Evolutionary conservation across 2,797 vertebrate genomes (phyloP), one percentile per base, ranked within the genome.

Genomic region (Harpagifer antarcticus): DNA sequence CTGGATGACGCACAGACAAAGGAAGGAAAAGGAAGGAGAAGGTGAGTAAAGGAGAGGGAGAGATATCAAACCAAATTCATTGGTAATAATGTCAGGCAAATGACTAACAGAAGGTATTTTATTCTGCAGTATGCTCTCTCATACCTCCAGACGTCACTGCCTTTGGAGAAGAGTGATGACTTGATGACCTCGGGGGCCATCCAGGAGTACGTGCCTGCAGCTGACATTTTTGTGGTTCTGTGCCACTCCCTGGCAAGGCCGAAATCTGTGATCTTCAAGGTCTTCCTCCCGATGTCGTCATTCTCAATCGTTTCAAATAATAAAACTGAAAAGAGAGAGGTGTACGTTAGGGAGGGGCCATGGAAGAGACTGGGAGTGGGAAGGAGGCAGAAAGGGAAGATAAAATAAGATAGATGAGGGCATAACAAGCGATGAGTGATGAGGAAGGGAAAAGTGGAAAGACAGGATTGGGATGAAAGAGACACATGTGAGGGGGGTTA

Each of bases 171-270:
- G 68, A 98, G 89, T 2, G 97, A 99, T 0, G 96, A 97, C 88
- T 97, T 98, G 91, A 99, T 99, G 89, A 99, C 97, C 87, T 99
- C 98, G 0, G 98, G 98, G 37, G 98, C 98, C 98, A 99, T 99
- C 98, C 98, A 99, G 1, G 98, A 98, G 0, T 99, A 99, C 4
- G 98, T 99, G 58, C 98, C 98, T 0, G 97, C 98, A 0, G 97
- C 96, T 1, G 97, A 98, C 98, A 99, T 99, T 87, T 97, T 97
- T 57, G 98, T 99, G 37, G 98, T 99, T 88, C 96, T 96, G 92
- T 99, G 96, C 98, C 98, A 99, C 82, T 99, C 98, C 86, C 98
- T 92, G 3, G 98, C 98, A 69, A 99, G 84, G 82, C 98, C 98
- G 4, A 99, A 99, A 88, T 99, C 98, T 10, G 98, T 99, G 87